A percentile compares a stretch with the other conserved stretches of the same genome.
Conservation (phyloP, 2,113 vertebrate species). For the Malaclemys terrapin region DNA sequence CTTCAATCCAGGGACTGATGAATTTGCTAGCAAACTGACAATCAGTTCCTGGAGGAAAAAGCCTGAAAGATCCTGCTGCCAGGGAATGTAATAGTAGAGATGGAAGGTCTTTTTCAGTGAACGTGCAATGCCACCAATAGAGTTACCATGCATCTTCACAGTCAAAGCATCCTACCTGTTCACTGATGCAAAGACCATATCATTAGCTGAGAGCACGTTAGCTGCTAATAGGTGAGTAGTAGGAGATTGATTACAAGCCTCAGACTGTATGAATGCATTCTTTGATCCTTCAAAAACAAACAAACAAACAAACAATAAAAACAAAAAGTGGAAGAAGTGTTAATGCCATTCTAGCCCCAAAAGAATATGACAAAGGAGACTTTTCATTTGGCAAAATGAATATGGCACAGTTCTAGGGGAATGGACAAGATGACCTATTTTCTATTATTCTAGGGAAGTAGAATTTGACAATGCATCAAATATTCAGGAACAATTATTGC, state of each 20-base stretch:
- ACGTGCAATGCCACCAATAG: neutral
- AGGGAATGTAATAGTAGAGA: neutral
- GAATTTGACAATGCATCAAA: neutral
- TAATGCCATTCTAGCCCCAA: neutral
- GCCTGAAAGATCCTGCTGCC: neutral
- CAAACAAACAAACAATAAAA: neutral
- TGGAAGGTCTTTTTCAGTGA: neutral
- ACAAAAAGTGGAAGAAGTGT: neutral
- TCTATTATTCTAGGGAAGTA: neutral
- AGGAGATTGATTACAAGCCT: neutral
- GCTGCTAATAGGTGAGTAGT: neutral
- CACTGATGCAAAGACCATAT: neutral
- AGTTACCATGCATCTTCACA: neutral
- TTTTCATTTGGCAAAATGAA: rapidly evolving
- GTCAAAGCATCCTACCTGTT: constrained; percentile 13
- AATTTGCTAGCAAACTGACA: neutral
- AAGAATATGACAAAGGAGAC: neutral
- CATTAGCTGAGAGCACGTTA: neutral
- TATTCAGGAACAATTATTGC: neutral
- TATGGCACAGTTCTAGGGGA: neutral
- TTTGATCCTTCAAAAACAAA: neutral
- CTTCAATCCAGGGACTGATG: neutral
- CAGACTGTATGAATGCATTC: neutral
- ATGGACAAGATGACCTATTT: neutral
- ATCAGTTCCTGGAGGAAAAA: neutral